Evolutionary conservation across 53 echinoderm and acorn worm genomes (phyloP), one percentile per base, ranked within the genome.

Genomic region (Temnopleurus reevesii): DNA sequence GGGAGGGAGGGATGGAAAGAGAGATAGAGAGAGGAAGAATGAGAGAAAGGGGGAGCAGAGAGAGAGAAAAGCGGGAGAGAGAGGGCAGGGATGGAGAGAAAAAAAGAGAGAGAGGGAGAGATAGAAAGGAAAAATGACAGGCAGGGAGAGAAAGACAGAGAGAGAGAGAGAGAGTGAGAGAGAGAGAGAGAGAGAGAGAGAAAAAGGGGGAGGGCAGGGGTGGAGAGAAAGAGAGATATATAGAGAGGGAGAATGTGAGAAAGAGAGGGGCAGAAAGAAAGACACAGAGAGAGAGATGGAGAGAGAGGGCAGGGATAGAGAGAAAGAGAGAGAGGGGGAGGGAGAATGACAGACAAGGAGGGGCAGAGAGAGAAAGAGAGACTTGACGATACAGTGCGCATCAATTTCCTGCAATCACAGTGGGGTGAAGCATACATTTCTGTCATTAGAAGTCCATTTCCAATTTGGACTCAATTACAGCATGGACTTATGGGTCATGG

Each of bases 381-480:
- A 12, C n/a, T n/a, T 53, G 17, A 12, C 17, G 17, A 53, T 53
- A n/a, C 53, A 12, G 53, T 53, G 8, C 80, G 15, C 51, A 80
- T 47, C 47, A 28, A 13, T 46, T 28, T 47, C 28, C 51, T 36
- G 47, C 79, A 49, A 80, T 29, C 18, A 13, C 47, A 38, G 28
- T 29, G 83, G 55, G 30, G 36, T 36, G 21, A 81, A 33, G 27
- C 4, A 28, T 34, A 79, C 79, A 79, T 28, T 79, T 49, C 79
- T 79, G 49, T 79, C 79, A 79, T 79, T 79, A 47, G 79, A 46
- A 46, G 79, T 46, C 79, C 79, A 79, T 49, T 79, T 79, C 51
- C 79, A 47, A 79, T 79, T 79, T 79, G 46, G 31, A 29, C 28
- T 46, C 79, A 46, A 79, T 79, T 79, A 79, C 80, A 49, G 47